phyloP scores from a whole-genome alignment of 2,113 vertebrate species.

The Telmatochromis sp. region DNA sequence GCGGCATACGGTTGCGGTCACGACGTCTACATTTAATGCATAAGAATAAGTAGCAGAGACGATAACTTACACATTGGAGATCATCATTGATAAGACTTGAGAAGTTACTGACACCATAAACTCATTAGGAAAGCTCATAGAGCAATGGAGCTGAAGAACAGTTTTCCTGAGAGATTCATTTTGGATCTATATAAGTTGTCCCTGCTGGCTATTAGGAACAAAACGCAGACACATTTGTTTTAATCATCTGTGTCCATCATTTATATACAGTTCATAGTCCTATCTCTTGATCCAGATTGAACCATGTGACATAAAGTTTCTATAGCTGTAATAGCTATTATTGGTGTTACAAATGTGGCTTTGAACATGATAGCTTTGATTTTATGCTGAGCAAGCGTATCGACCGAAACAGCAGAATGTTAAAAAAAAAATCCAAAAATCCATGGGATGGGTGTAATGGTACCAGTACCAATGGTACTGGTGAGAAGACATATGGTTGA shows the following conservation, averaged over 20 bases:
- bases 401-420: background rate
- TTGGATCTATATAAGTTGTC: background rate
- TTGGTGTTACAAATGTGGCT: background rate
- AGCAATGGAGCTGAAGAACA: background rate
- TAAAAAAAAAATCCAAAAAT: background rate
- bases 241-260: background rate
- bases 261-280: background rate
- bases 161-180: background rate
- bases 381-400: background rate
- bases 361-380: background rate
- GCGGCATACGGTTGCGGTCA: background rate
- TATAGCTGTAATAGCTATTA: background rate
- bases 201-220: background rate
- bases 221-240: background rate
- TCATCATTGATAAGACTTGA: background rate
- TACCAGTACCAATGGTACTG: background rate
- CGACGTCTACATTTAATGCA: background rate
- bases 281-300: background rate
- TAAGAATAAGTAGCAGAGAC: background rate
- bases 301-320: background rate
- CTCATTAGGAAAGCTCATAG: background rate
- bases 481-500: background rate
- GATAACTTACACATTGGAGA: background rate
- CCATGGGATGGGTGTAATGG: background rate
- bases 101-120: background rate